Base-by-base conservation (phyloP, 2,797 vertebrate genomes). In the Phoebastria nigripes region DNA sequence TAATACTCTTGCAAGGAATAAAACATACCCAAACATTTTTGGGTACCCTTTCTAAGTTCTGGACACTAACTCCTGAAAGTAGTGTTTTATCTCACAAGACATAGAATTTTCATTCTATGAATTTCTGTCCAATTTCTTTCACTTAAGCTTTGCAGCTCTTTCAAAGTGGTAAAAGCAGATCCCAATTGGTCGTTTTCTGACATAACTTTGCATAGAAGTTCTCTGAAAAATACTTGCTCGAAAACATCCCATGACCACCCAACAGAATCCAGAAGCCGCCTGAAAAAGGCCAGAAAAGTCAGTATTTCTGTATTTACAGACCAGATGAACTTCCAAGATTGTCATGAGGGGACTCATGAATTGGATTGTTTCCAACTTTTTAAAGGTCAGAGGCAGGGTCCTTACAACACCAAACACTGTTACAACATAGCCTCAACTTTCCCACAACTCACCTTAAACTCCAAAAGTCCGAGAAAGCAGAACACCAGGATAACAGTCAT, bases 341-440 rank as follows among this genome's bases (percentile, higher is more conserved):
- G 0, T 28, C 20, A 79, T 25, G 14, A 49, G 33, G 1, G 1
- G 11, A 33, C 25, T 54, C 21, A 41, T 2, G 2, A 77, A 76
- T 11, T 41, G 4, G 4, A 72, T 13, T 37, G 28, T 61, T 82
- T 37, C 29, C 46, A 65, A 10, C 15, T 39, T 79, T 24, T 26
- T 42, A 49, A 70, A 65, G 41, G 11, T 24, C 55, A 90, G 44
- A 25, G 12, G 17, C 25, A 80, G 5, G 9, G 16, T 58, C 55
- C 33, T 73, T n/a, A 15, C 6, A 82, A 29, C 4, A 77, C n/a
- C 28, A 25, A 73, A 71, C 13, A 24, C 10, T n/a, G 22, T 1
- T n/a, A n/a, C 11, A 66, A 16, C 20, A 24, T 1, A 29, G 12
- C 55, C 46, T 76, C 46, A 17, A 31, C 26, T 58, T 77, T 6